These are phyloP conservation scores for Bellardia pandia DNA, from an alignment of 2,888 invertebrate genomes.

Conservation along the genomic window DNA sequence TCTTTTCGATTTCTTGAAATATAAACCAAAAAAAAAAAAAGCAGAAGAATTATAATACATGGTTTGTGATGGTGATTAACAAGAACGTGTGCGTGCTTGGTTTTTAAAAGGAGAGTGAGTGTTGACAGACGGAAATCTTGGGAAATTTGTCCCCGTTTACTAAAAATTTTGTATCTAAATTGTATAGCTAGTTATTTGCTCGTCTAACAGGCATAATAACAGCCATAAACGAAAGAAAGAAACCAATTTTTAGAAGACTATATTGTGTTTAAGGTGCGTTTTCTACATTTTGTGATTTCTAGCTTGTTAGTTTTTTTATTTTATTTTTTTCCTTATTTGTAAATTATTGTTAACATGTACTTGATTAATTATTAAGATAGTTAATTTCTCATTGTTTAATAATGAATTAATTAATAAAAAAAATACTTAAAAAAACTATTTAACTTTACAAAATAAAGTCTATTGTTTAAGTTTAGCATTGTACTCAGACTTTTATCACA, in stretches of 20 bases:
- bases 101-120: not conserved
- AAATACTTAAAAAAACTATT: not conserved
- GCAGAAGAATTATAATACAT: not conserved
- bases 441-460: constrained; percentile 7
- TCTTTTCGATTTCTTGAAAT: constrained; percentile 37
- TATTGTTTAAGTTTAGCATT: constrained; percentile 46
- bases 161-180: constrained; percentile 41
- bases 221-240: not conserved
- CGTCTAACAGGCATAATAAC: not conserved
- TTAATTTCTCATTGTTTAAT: constrained; percentile 38
- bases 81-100: constrained; percentile 3
- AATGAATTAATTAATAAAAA: not conserved
- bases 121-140: constrained; percentile 68
- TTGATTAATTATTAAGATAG: constrained; percentile 68
- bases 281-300: not conserved
- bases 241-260: constrained; percentile 8
- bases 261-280: constrained; percentile 56
- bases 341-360: constrained; percentile 65
- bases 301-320: constrained; percentile 32
- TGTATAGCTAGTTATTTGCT: not conserved
- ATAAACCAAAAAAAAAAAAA: not conserved
- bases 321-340: not conserved
- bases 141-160: constrained; percentile 65
- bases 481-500: not conserved
- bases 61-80: constrained; percentile 16